phyloP scores from a whole-genome alignment of 2,888 invertebrate species.

The Athetis lepigone region DNA sequence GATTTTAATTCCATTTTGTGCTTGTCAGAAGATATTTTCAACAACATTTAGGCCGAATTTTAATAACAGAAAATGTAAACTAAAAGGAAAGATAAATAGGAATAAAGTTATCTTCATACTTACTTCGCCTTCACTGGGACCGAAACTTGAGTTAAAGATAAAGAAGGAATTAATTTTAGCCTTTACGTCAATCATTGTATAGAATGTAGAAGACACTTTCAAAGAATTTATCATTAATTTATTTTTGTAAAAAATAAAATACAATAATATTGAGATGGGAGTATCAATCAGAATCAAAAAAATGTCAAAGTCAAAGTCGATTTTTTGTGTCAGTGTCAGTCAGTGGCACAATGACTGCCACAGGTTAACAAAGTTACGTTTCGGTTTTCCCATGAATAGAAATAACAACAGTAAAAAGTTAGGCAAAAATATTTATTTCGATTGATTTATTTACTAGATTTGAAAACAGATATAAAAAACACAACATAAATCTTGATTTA shows the following conservation, averaged over 20 bases:
- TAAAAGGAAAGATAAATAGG: background rate
- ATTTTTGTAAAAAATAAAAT: slow-evolving; percentile 22
- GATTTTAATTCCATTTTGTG: too few species aligned
- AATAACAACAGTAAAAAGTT: background rate
- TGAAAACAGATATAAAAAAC: background rate
- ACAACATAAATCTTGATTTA: too few species aligned
- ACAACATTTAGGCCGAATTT: background rate
- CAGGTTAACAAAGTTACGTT: slow-evolving; percentile 3
- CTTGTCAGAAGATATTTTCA: background rate
- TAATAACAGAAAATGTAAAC: background rate
- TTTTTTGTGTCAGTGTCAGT: too few species aligned
- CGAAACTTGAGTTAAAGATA: slow-evolving; percentile 95
- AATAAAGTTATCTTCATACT: slow-evolving; percentile 64
- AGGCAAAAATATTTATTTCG: background rate
- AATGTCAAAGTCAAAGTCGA: slow-evolving; percentile 31
- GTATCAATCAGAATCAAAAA: too few species aligned
- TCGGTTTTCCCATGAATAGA: too few species aligned
- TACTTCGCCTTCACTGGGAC: slow-evolving; percentile 96
- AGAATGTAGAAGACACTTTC: slow-evolving; percentile 25
- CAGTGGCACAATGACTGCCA: background rate
- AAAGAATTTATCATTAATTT: slow-evolving; percentile 46
- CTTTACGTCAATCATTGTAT: slow-evolving; percentile 83
- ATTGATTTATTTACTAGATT: background rate
- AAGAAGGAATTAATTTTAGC: slow-evolving; percentile 92
- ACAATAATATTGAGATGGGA: background rate